Percentiles rank a stretch among this genome's conserved stretches.
These are phyloP conservation scores for Drosophila fulvimacula DNA, from an alignment of 2,888 invertebrate species.

Conservation along the genomic window DNA sequence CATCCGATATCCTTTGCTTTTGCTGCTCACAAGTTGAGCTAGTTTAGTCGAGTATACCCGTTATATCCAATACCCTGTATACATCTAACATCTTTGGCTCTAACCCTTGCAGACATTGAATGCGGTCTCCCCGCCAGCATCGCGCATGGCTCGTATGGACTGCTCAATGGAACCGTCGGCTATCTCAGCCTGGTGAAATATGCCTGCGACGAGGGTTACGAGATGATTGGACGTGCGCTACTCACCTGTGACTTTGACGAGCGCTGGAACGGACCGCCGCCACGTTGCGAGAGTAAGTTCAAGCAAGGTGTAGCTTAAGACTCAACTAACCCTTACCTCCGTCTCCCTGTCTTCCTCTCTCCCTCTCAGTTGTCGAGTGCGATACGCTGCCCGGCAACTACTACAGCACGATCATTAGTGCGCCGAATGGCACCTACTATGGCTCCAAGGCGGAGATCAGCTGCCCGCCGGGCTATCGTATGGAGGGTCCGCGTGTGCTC, in stretches of 20 bases:
- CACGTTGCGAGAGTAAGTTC: conserved; percentile 91
- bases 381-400: conserved; percentile 88
- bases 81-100: neutral
- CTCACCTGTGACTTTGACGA: conserved; percentile 96
- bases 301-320: no score
- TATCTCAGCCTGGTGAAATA: conserved; percentile 95
- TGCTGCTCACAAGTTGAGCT: neutral
- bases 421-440: conserved; percentile 88
- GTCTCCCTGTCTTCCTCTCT: conserved; percentile 3
- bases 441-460: conserved; percentile 91
- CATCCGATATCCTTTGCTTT: neutral
- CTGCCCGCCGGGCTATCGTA: conserved; percentile 89
- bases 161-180: conserved; percentile 94
- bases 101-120: conserved; percentile 89
- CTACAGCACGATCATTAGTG: conserved; percentile 86
- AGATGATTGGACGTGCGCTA: conserved; percentile 93
- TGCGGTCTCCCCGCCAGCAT: conserved; percentile 96
- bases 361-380: conserved; percentile 88
- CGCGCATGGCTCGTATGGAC: conserved; percentile 91
- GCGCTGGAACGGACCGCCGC: conserved; percentile 97
- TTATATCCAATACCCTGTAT: neutral
- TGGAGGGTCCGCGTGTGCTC: conserved; percentile 89
- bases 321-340: neutral
- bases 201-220: conserved; percentile 92
- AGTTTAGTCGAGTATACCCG: neutral